phyloP scores from a whole-genome alignment of 2,888 invertebrate genomes.

The Corbicula japonica region DNA sequence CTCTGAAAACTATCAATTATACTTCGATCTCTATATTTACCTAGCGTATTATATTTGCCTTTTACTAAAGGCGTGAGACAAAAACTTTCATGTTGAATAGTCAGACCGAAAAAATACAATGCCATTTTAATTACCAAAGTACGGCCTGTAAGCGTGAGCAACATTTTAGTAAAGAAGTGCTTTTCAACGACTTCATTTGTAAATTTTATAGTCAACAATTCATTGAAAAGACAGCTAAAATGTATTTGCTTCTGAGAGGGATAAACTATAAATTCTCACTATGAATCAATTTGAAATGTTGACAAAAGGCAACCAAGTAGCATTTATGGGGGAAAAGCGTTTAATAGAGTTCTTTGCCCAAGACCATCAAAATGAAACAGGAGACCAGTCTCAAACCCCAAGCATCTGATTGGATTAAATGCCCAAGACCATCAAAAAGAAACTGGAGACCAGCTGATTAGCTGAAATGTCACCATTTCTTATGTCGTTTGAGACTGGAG shows the following conservation, averaged over 20 bases:
- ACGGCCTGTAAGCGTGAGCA: conserved; percentile 18
- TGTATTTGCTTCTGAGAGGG: conserved; percentile 36
- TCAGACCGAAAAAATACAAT: too few species aligned
- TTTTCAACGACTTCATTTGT: conserved; percentile 28
- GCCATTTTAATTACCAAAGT: conserved; percentile 35
- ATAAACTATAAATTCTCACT: conserved; percentile 47
- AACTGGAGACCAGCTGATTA: too few species aligned
- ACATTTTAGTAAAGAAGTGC: conserved; percentile 38
- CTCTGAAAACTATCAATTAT: conserved; percentile 21
- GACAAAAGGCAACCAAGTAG: too few species aligned
- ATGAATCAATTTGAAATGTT: conserved; percentile 48
- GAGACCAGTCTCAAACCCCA: too few species aligned
- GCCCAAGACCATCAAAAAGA: too few species aligned
- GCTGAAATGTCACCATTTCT: too few species aligned
- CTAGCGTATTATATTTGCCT: conserved; percentile 32
- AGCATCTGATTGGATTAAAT: too few species aligned
- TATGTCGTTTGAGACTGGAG: too few species aligned
- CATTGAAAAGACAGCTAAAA: conserved; percentile 30
- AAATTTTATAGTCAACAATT: conserved; percentile 17
- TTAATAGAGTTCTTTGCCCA: too few species aligned
- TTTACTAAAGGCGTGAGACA: conserved; percentile 27
- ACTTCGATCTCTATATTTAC: conserved; percentile 20
- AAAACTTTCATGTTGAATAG: too few species aligned
- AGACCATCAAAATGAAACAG: too few species aligned
- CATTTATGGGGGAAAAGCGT: too few species aligned